A percentile compares a stretch with the other conserved stretches of the same genome.
phyloP scores from a whole-genome alignment of 1,140 invertebrate genomes.

The Heliconius hermathena region DNA sequence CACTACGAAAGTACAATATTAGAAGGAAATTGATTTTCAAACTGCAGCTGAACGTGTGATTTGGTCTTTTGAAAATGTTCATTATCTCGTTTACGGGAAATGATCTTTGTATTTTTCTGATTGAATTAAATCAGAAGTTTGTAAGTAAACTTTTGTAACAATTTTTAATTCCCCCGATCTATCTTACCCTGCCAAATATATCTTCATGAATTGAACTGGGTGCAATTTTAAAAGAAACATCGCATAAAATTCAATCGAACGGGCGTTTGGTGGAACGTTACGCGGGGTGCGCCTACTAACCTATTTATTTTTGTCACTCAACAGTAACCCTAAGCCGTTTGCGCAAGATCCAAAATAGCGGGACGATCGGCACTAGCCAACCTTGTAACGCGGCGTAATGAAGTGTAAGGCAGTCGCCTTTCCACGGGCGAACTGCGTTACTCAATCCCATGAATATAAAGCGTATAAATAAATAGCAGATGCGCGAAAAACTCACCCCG shows the following conservation, averaged over 20 bases:
- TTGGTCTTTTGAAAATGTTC: not conserved
- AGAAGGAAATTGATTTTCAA: constrained; percentile 60
- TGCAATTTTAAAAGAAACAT: constrained; percentile 47
- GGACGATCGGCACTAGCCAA: constrained; percentile 38
- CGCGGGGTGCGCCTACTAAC: constrained; percentile 68
- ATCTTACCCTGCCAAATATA: constrained; percentile 17
- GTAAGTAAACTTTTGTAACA: not conserved
- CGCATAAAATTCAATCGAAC: constrained; percentile 69
- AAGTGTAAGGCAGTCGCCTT: constrained; percentile 71
- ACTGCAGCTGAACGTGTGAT: constrained; percentile 29
- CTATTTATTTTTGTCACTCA: constrained; percentile 47
- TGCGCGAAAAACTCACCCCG: constrained; percentile 79
- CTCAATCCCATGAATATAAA: constrained; percentile 78
- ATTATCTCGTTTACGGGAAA: not conserved
- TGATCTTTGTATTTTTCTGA: not conserved
- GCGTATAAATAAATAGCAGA: constrained; percentile 81
- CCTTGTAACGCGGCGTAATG: constrained; percentile 67
- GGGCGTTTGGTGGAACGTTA: constrained; percentile 61
- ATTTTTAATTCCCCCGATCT: constrained; percentile 13
- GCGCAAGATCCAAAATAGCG: constrained; percentile 45
- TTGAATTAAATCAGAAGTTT: not conserved
- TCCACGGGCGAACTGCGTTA: constrained; percentile 60
- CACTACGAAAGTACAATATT: constrained; percentile 40
- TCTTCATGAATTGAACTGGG: constrained; percentile 36
- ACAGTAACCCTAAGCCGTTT: constrained; percentile 38